Conservation (phyloP, 2,113 vertebrate species). For the Scytalopus superciliaris region DNA sequence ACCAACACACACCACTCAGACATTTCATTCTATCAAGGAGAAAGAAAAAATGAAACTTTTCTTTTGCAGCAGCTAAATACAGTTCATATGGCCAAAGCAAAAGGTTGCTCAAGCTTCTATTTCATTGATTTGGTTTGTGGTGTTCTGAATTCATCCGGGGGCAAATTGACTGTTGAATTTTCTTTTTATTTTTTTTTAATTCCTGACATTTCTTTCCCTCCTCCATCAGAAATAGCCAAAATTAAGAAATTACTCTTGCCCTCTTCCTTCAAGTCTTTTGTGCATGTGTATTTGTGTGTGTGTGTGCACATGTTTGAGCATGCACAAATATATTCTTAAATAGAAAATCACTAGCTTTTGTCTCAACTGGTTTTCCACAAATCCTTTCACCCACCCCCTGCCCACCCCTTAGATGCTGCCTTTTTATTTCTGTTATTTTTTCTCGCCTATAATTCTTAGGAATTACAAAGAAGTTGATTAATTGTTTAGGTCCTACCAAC, state of each 20-base stretch:
- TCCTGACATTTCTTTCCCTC: not conserved
- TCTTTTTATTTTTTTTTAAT: not conserved
- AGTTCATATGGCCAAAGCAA: not conserved
- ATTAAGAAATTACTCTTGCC: not conserved
- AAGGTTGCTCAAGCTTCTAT: not conserved
- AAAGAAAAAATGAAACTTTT: not conserved
- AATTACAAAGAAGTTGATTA: not conserved
- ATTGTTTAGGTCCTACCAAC: not conserved
- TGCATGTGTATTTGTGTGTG: too few relatives aligned
- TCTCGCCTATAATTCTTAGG: not conserved
- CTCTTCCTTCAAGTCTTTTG: not conserved
- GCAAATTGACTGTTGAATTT: not conserved
- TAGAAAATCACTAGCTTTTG: not conserved
- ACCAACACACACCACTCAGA: not conserved
- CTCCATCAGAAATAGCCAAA: not conserved
- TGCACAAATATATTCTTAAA: not conserved
- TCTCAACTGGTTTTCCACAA: not conserved
- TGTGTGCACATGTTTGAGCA: not conserved
- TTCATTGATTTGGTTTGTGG: not conserved
- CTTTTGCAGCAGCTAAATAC: not conserved
- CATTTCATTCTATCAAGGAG: not conserved
- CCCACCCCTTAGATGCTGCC: not conserved
- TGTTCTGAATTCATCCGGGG: not conserved
- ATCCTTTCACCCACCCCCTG: fast-evolving
- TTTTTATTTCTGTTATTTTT: not conserved